phyloP scores from a whole-genome alignment of 1,140 invertebrate genomes.

The Pentalonia nigronervosa region DNA sequence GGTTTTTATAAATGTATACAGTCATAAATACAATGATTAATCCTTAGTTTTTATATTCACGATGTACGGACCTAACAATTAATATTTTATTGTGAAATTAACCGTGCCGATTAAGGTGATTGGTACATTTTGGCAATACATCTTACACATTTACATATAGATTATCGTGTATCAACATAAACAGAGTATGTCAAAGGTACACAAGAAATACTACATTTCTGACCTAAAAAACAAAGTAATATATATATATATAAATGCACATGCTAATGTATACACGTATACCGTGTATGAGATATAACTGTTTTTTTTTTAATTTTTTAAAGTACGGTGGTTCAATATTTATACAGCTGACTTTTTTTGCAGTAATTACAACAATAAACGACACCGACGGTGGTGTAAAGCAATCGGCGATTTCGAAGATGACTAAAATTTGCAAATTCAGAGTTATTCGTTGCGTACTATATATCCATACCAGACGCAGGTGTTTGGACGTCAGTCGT shows the following conservation, averaged over 20 bases:
- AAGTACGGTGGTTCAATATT: not conserved
- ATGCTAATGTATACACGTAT: not conserved
- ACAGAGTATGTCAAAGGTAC: not conserved
- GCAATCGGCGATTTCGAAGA: not conserved
- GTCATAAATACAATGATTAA: not conserved
- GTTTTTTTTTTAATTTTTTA: not conserved
- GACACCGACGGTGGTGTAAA: not conserved
- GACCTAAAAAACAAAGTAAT: not conserved
- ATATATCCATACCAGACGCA: not conserved
- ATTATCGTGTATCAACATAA: not conserved
- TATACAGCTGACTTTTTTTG: not conserved
- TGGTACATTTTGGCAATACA: not conserved
- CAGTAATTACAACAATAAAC: not conserved
- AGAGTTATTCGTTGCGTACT: too few species aligned
- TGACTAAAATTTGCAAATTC: not conserved
- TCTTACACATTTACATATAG: not conserved
- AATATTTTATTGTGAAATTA: not conserved
- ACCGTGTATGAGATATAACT: not conserved
- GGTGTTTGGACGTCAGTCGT: not conserved
- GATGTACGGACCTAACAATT: not conserved
- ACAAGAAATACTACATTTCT: not conserved
- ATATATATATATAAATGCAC: not conserved
- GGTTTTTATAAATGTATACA: not conserved
- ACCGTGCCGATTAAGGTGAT: conserved; percentile 3
- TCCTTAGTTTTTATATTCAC: not conserved